Conservation (phyloP, 2,113 vertebrate genomes). For the Xenopus laevis region DNA sequence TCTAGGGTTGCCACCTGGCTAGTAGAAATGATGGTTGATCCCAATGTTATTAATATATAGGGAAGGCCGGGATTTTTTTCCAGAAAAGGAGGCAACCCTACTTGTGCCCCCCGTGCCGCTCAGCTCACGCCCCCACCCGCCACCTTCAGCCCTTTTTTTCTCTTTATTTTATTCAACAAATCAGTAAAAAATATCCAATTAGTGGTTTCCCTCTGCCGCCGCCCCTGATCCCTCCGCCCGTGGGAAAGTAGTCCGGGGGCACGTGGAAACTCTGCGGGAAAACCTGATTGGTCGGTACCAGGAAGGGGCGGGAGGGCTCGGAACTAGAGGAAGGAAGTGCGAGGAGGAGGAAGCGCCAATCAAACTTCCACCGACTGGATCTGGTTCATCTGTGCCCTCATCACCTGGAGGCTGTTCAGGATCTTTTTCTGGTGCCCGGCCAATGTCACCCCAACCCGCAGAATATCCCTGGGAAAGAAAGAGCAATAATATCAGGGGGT, state of each 20-base stretch:
- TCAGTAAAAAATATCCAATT: conserved; percentile 54
- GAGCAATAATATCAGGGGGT: conserved; percentile 11
- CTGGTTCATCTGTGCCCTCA: conserved; percentile 97
- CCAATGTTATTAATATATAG: no score
- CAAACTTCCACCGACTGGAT: conserved; percentile 97
- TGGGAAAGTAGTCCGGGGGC: no score
- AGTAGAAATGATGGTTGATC: no score
- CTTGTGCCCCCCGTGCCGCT: background rate
- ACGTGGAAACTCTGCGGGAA: no score
- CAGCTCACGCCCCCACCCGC: background rate
- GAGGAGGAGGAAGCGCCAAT: conserved; percentile 50
- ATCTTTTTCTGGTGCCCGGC: conserved; percentile 98
- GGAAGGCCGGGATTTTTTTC: no score
- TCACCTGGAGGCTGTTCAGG: conserved; percentile 94
- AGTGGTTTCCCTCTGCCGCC: conserved; percentile 44
- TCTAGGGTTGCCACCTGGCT: no score
- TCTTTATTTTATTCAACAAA: conserved; percentile 11
- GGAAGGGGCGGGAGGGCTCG: conserved; percentile 2
- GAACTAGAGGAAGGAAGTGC: conserved; percentile 9
- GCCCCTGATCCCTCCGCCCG: conserved; percentile 1
- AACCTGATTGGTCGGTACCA: conserved; percentile 3
- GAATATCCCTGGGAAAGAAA: conserved; percentile 79
- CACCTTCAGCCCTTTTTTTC: conserved; percentile 22
- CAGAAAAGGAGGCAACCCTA: no score
- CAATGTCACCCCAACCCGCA: conserved; percentile 86